Percentiles rank a stretch among this genome's conserved stretches.
These are phyloP conservation scores for Dicyrtoma fusca DNA, from an alignment of 2,888 invertebrate species.

Conservation along the genomic window DNA sequence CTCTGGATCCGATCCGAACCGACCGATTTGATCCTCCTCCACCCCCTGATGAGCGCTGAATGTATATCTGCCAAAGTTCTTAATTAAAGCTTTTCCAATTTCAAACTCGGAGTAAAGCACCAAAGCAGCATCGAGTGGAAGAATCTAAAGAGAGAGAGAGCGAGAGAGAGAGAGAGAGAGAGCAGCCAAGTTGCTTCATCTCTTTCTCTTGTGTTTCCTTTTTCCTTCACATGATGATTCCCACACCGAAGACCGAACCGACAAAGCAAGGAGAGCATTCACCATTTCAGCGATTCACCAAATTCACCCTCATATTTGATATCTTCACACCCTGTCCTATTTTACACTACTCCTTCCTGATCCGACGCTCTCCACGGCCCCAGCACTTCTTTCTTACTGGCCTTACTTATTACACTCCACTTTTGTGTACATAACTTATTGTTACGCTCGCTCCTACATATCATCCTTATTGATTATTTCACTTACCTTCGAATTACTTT, in stretches of 20 bases:
- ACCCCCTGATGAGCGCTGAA: constrained; percentile 56
- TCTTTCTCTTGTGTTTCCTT: constrained; percentile 8
- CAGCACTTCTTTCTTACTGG: neutral
- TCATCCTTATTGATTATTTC: constrained; percentile 48
- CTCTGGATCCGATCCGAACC: constrained; percentile 53
- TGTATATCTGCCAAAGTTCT: constrained; percentile 56
- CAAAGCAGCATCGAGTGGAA: constrained; percentile 34
- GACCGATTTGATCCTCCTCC: constrained; percentile 52
- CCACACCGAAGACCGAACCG: constrained; percentile 19
- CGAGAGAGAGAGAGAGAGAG: neutral
- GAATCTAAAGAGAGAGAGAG: constrained; percentile 24
- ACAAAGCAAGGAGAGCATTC: constrained; percentile 20
- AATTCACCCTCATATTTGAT: constrained; percentile 45
- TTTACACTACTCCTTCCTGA: neutral
- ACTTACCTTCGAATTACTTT: constrained; percentile 48
- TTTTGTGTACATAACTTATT: constrained; percentile 37
- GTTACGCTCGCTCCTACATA: too few species aligned
- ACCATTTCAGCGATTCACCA: neutral
- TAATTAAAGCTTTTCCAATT: constrained; percentile 56
- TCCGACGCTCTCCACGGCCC: neutral
- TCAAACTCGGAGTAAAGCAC: constrained; percentile 35
- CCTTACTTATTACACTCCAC: constrained; percentile 1
- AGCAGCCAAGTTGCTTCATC: constrained; percentile 17
- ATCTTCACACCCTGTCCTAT: constrained; percentile 40
- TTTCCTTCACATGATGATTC: constrained; percentile 33